Percentiles rank a stretch among this genome's conserved stretches.
phyloP scores from a whole-genome alignment of 2,888 invertebrate genomes.

The Hesperia comma region DNA sequence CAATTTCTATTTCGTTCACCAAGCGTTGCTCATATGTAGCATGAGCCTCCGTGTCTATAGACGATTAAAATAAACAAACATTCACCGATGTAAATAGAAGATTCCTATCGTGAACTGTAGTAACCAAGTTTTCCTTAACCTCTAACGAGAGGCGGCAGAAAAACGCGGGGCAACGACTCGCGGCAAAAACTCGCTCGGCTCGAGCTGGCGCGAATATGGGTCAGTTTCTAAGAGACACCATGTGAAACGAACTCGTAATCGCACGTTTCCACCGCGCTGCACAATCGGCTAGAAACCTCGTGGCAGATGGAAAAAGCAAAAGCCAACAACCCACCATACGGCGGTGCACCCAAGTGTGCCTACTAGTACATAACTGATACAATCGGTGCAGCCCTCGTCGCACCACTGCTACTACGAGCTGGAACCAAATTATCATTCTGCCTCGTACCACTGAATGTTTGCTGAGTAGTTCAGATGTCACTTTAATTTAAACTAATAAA shows the following conservation, averaged over 20 bases:
- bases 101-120: not conserved
- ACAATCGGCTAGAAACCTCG: constrained; percentile 41
- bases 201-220: constrained; percentile 43
- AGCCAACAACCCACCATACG: constrained; percentile 32
- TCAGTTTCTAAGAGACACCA: constrained; percentile 54
- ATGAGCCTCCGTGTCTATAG: not conserved
- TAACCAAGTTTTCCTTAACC: constrained; percentile 24
- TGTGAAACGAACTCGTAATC: constrained; percentile 44
- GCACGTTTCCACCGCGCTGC: constrained; percentile 40
- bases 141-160: constrained; percentile 10
- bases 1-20: no score
- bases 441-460: no score
- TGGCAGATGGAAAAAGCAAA: constrained; percentile 48
- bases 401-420: no score
- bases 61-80: not conserved
- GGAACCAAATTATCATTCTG: no score
- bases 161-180: constrained; percentile 29
- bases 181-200: constrained; percentile 35
- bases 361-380: not conserved
- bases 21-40: no score
- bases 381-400: no score
- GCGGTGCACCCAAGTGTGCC: not conserved
- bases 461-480: no score
- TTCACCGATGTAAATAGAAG: constrained; percentile 12
- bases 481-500: no score